Evolutionary conservation across 1,140 invertebrate species (phyloP).

Genomic region (Maniola jurtina): DNA sequence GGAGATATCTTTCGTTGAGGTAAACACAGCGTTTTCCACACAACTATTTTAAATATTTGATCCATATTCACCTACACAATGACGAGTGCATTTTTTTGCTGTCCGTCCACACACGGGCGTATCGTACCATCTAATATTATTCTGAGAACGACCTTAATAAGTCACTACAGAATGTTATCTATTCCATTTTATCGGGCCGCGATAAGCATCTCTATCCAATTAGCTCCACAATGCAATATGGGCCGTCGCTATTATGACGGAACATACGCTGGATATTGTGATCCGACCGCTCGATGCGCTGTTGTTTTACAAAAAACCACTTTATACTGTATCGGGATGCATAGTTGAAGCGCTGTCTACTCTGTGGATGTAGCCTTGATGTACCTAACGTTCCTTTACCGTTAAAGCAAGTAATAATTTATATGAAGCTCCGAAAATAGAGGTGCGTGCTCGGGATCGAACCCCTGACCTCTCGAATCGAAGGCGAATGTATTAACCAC

Average conservation of each 20-base stretch:
- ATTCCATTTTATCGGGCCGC: conserved; percentile 76
- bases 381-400: no score
- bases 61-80: conserved; percentile 10
- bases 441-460: no score
- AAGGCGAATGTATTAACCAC: background rate
- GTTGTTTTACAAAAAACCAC: background rate
- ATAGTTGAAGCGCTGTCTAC: no score
- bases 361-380: no score
- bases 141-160: conserved; percentile 80
- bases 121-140: conserved; percentile 79
- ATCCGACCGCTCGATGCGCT: conserved; percentile 4
- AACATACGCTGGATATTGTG: conserved; percentile 32
- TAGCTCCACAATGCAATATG: conserved; percentile 77
- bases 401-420: no score
- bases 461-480: no score
- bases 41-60: no score
- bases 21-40: no score
- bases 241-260: conserved; percentile 72
- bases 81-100: conserved; percentile 46
- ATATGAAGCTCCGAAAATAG: no score
- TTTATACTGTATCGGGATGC: no score
- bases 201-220: conserved; percentile 79
- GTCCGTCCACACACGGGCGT: conserved; percentile 62
- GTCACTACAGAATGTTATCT: conserved; percentile 80
- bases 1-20: no score